phyloP scores from a whole-genome alignment of 1,140 invertebrate species.

The Zaprionus taronus region DNA sequence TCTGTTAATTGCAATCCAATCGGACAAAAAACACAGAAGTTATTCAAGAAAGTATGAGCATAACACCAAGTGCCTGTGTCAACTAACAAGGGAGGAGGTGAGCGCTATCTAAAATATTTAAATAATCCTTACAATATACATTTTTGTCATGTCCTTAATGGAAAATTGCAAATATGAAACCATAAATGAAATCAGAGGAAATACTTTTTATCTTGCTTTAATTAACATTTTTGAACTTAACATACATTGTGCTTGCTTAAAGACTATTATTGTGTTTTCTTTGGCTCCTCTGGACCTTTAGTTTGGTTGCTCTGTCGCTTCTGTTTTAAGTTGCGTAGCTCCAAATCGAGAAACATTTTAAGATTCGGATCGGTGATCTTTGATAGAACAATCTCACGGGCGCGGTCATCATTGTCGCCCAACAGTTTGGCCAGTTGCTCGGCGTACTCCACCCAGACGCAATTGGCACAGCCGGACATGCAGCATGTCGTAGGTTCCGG shows the following conservation, averaged over 20 bases:
- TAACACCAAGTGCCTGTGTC: too few species aligned
- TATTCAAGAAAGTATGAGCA: too few species aligned
- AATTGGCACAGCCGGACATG: constrained; percentile 96
- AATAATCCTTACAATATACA: too few species aligned
- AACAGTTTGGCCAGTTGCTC: constrained; percentile 90
- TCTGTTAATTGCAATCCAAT: too few species aligned
- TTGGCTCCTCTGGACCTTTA: constrained; percentile 33
- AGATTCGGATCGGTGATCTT: constrained; percentile 93
- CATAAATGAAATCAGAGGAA: neutral
- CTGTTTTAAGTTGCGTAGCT: constrained; percentile 86
- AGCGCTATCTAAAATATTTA: too few species aligned
- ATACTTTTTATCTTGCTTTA: neutral
- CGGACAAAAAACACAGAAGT: too few species aligned
- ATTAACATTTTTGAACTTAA: constrained; percentile 5
- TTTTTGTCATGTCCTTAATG: too few species aligned
- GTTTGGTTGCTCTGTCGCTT: constrained; percentile 28
- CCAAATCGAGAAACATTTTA: constrained; percentile 91
- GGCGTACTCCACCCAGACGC: constrained; percentile 97
- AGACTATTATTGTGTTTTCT: constrained; percentile 44
- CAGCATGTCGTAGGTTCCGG: constrained; percentile 93
- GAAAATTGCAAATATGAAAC: too few species aligned
- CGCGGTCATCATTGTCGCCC: constrained; percentile 88
- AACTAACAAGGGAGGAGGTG: too few species aligned
- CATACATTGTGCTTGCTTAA: constrained; percentile 8
- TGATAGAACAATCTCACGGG: constrained; percentile 90